Conservation (phyloP, 2,888 invertebrate species). For the Cephus nigrinus region DNA sequence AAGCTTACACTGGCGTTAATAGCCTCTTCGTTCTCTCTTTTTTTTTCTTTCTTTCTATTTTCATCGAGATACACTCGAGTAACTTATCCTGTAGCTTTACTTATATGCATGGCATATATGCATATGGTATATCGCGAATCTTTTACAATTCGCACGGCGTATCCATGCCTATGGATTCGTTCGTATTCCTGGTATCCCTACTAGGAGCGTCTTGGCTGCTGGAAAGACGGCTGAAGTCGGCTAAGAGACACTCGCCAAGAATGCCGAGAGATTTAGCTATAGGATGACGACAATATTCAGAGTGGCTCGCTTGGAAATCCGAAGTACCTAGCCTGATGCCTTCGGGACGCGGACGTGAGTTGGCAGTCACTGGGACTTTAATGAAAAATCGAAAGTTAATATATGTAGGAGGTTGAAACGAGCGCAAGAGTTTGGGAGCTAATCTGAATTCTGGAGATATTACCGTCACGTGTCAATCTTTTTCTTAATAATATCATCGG, state of each 20-base stretch:
- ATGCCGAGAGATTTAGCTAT: not conserved
- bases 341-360: conserved; percentile 18
- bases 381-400: conserved; percentile 42
- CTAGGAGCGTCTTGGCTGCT: not conserved
- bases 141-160: not conserved
- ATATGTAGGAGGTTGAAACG: conserved; percentile 13
- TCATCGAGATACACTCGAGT: not conserved
- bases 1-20: not conserved
- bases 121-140: not conserved
- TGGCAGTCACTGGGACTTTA: conserved; percentile 34
- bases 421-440: conserved; percentile 19
- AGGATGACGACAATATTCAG: not conserved
- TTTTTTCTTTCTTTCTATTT: not conserved
- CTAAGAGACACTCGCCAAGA: not conserved
- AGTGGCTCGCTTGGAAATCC: not conserved
- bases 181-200: not conserved
- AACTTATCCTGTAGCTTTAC: not conserved
- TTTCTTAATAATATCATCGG: conserved; percentile 34
- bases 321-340: not conserved
- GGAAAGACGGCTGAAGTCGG: not conserved
- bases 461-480: conserved; percentile 38
- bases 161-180: not conserved
- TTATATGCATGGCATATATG: not conserved
- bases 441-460: conserved; percentile 41
- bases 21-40: not conserved